Percentiles rank a stretch among this genome's conserved stretches.
phyloP scores from a whole-genome alignment of 2,888 invertebrate species.

The Rapana venosa region DNA sequence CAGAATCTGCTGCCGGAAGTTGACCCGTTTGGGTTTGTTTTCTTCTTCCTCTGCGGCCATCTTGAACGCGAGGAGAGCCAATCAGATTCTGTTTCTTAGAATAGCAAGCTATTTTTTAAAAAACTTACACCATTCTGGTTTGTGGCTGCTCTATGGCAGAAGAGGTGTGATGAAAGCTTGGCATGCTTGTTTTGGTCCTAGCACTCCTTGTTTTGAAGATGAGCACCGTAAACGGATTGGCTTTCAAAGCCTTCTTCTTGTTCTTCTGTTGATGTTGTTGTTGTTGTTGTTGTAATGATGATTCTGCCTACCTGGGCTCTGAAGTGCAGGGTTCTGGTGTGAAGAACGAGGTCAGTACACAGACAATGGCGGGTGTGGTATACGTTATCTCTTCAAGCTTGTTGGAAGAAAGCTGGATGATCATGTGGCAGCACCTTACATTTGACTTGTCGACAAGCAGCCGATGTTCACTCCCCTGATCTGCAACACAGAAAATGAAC shows the following conservation, averaged over 20 bases:
- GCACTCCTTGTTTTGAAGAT: not conserved
- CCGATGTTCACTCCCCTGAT: not conserved
- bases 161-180: no score
- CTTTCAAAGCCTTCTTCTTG: no score
- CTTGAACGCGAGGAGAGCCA: not conserved
- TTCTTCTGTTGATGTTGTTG: no score
- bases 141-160: no score
- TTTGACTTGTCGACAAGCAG: not conserved
- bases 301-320: no score
- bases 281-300: not conserved
- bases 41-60: conserved; percentile 46
- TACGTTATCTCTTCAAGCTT: not conserved
- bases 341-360: not conserved
- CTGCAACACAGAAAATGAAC: not conserved
- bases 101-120: not conserved
- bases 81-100: not conserved
- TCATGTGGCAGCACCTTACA: not conserved
- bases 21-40: conserved; percentile 45
- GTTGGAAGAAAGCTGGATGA: not conserved
- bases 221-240: no score
- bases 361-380: not conserved
- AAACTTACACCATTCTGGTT: not conserved
- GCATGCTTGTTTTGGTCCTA: not conserved
- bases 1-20: conserved; percentile 49
- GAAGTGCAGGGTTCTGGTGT: not conserved